These are phyloP conservation scores for Lagenorhynchus albirostris DNA, from an alignment of 2,113 vertebrate species.

Conservation along the genomic window DNA sequence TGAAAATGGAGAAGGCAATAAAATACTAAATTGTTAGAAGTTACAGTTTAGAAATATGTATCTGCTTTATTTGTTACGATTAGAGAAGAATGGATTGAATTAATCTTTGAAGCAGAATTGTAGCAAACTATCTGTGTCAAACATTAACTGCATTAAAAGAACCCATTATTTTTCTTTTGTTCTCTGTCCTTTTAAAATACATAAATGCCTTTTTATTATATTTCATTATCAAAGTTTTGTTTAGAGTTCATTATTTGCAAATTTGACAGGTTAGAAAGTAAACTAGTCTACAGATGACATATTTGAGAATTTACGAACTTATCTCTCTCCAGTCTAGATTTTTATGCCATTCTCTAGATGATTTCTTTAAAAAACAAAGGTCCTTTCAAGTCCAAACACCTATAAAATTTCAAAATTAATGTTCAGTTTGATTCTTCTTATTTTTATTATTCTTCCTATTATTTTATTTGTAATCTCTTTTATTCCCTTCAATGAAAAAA, in stretches of 20 bases:
- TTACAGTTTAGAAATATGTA: conserved; percentile 47
- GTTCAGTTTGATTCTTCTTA: conserved; percentile 6
- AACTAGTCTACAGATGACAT: conserved; percentile 45
- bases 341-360: conserved; percentile 18
- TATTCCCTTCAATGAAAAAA: conserved; percentile 31
- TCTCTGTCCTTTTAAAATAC: conserved; percentile 55
- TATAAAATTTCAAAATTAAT: conserved; percentile 13
- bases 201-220: conserved; percentile 49
- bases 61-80: conserved; percentile 47
- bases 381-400: background rate
- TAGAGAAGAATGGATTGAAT: conserved; percentile 45
- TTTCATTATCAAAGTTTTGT: conserved; percentile 38
- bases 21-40: conserved; percentile 3
- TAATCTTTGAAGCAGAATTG: conserved; percentile 54
- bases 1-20: conserved; percentile 11
- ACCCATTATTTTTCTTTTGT: conserved; percentile 53
- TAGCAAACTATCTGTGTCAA: conserved; percentile 51
- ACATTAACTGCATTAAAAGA: conserved; percentile 17
- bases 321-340: conserved; percentile 43
- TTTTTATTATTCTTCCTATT: conserved; percentile 24
- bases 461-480: conserved; percentile 28
- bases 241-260: conserved; percentile 41
- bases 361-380: background rate
- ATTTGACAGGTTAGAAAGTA: conserved; percentile 61
- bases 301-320: conserved; percentile 22